Evolutionary conservation across 1,140 invertebrate genomes (phyloP).

Genomic region (Apis florea): DNA sequence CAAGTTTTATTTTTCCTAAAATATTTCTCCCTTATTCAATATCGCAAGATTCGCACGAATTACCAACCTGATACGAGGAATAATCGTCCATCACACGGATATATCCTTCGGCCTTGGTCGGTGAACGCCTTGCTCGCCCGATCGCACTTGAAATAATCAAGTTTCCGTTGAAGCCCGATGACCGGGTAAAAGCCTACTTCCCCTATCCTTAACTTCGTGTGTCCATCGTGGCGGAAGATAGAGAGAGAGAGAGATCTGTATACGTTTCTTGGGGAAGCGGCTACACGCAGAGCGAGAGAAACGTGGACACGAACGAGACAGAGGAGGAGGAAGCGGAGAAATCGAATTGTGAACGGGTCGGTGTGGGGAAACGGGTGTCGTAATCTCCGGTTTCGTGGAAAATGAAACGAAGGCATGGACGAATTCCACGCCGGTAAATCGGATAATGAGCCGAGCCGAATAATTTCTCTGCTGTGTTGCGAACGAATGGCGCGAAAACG

Average conservation of each 20-base stretch:
- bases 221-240: conserved; percentile 37
- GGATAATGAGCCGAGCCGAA: conserved; percentile 52
- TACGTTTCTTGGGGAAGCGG: conserved; percentile 20
- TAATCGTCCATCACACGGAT: neutral
- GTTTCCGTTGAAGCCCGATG: conserved; percentile 47
- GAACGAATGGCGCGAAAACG: conserved; percentile 8
- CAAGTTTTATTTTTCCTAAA: too few species aligned
- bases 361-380: conserved; percentile 39
- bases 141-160: conserved; percentile 46
- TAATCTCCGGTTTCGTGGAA: conserved; percentile 60
- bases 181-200: conserved; percentile 55
- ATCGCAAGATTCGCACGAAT: too few species aligned
- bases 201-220: conserved; percentile 51
- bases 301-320: neutral
- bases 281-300: neutral
- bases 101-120: neutral
- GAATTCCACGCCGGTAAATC: conserved; percentile 49
- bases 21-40: neutral
- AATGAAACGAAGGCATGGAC: conserved; percentile 43
- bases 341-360: conserved; percentile 52
- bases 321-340: conserved; percentile 18
- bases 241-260: too few species aligned
- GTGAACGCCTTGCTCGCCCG: neutral
- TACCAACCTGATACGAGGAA: neutral
- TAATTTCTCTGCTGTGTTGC: conserved; percentile 43